A percentile compares a stretch with the other conserved stretches of the same genome.
Evolutionary conservation across 2,113 vertebrate species (phyloP).

Genomic region (Halcyon malimbica): DNA sequence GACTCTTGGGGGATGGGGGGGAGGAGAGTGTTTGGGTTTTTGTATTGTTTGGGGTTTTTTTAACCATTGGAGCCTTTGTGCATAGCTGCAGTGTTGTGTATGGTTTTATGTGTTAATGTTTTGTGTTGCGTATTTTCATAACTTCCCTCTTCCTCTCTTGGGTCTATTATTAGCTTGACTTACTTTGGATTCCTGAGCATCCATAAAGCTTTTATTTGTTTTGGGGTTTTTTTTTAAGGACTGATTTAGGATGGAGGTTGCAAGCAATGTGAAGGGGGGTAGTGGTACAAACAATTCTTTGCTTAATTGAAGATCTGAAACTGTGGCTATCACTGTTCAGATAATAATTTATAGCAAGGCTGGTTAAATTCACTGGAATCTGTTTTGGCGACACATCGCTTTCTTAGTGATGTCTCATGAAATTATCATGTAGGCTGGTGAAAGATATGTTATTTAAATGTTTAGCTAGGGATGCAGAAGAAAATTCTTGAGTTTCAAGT

Average conservation of each 20-base stretch:
- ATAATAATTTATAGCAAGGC: neutral
- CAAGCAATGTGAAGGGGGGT: neutral
- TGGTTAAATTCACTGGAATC: neutral
- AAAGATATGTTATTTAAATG: neutral
- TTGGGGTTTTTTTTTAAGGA: neutral
- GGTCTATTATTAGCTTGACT: neutral
- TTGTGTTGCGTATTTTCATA: slow-evolving; percentile 8
- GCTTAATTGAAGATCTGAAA: neutral
- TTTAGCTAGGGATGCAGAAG: neutral
- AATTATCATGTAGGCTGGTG: neutral
- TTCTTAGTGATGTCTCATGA: neutral
- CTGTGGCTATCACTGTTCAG: neutral
- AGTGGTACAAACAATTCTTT: neutral
- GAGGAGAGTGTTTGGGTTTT: neutral
- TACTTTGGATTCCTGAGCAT: neutral
- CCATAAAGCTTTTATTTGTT: neutral
- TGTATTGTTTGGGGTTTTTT: neutral
- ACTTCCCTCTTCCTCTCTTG: neutral
- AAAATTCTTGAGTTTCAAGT: neutral
- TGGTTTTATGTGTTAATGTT: slow-evolving; percentile 26
- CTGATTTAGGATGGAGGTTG: neutral
- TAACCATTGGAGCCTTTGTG: neutral
- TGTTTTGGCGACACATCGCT: neutral
- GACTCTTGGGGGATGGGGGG: too few relatives aligned
- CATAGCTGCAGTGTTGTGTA: neutral